Percentiles rank a stretch among this genome's conserved stretches.
Conservation (phyloP, 2,888 invertebrate species). For the Eupelmus urozonus region DNA sequence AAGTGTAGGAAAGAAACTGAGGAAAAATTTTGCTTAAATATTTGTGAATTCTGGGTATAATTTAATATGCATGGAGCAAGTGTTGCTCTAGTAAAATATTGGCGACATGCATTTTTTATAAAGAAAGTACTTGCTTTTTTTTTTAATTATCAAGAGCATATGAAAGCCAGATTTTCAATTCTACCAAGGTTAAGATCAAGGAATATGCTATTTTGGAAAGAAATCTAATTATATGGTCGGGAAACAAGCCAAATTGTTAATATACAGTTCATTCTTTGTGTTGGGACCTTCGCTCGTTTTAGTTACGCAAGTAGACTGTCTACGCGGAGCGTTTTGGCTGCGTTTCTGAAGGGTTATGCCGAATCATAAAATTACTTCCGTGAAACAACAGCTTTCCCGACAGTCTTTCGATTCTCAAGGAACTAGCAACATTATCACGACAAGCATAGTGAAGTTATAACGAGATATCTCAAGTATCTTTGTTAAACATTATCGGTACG, state of each 20-base stretch:
- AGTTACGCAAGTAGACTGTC: slow-evolving; percentile 60
- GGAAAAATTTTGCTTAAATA: too few relatives aligned
- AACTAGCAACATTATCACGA: slow-evolving; percentile 2
- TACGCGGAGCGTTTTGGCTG: slow-evolving; percentile 43
- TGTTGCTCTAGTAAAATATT: too few relatives aligned
- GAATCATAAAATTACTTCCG: slow-evolving; percentile 47
- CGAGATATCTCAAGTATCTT: too few relatives aligned
- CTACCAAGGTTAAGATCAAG: slow-evolving; percentile 65
- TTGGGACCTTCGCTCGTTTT: slow-evolving; percentile 65
- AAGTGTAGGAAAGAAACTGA: too few relatives aligned
- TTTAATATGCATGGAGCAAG: too few relatives aligned
- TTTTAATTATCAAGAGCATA: too few relatives aligned
- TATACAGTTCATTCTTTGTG: slow-evolving; percentile 66
- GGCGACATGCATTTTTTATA: too few relatives aligned
- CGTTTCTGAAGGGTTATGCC: slow-evolving; percentile 29
- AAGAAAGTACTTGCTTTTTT: too few relatives aligned
- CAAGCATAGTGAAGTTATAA: not conserved
- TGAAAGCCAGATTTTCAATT: slow-evolving; percentile 51
- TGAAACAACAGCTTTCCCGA: slow-evolving; percentile 29
- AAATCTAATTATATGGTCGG: slow-evolving; percentile 72
- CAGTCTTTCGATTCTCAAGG: slow-evolving; percentile 28
- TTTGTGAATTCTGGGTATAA: too few relatives aligned
- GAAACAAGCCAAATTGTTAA: slow-evolving; percentile 72
- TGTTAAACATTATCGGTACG: too few relatives aligned
- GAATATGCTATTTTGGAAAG: slow-evolving; percentile 67